These are phyloP conservation scores for Microctenopoma steveboyesi DNA, from an alignment of 2,797 vertebrate genomes.

Conservation along the genomic window DNA sequence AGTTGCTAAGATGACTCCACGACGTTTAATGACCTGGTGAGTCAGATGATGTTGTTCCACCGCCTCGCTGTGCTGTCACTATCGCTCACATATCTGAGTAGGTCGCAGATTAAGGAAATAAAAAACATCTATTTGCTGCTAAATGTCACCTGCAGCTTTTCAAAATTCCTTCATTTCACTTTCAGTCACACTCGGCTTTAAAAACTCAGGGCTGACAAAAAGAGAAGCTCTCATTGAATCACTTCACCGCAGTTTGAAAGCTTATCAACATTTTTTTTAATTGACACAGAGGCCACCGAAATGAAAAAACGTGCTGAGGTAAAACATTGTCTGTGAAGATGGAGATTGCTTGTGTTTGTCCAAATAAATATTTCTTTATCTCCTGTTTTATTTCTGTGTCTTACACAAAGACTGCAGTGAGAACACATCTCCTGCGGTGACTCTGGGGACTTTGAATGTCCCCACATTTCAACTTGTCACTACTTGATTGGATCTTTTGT, in stretches of 20 bases:
- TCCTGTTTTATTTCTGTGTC: slow-evolving; percentile 1
- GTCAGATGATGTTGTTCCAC: slow-evolving; percentile 47
- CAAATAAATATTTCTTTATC: slow-evolving; percentile 4
- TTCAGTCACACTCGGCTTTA: slow-evolving; percentile 14
- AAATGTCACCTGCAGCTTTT: slow-evolving; percentile 33
- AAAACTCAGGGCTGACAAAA: not conserved
- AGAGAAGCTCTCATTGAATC: not conserved
- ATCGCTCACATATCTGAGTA: slow-evolving; percentile 18
- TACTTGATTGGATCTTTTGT: slow-evolving; percentile 61
- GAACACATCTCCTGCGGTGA: slow-evolving; percentile 27
- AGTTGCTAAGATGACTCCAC: slow-evolving; percentile 17
- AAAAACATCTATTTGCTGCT: slow-evolving; percentile 13
- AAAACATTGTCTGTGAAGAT: too few species aligned
- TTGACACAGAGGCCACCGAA: too few species aligned
- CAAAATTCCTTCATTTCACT: slow-evolving; percentile 22
- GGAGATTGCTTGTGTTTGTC: slow-evolving; percentile 19
- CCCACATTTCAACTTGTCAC: slow-evolving; percentile 40
- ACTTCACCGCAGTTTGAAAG: slow-evolving; percentile 4
- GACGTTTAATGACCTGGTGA: slow-evolving; percentile 38
- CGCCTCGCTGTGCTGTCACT: slow-evolving; percentile 25
- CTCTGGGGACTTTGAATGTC: slow-evolving; percentile 24
- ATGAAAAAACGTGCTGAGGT: too few species aligned
- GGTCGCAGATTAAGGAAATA: slow-evolving; percentile 12
- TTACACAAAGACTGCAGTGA: slow-evolving; percentile 14
- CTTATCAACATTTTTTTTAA: not conserved